phyloP scores from a whole-genome alignment of 2,888 invertebrate species.

The Philhelius pedissequus region DNA sequence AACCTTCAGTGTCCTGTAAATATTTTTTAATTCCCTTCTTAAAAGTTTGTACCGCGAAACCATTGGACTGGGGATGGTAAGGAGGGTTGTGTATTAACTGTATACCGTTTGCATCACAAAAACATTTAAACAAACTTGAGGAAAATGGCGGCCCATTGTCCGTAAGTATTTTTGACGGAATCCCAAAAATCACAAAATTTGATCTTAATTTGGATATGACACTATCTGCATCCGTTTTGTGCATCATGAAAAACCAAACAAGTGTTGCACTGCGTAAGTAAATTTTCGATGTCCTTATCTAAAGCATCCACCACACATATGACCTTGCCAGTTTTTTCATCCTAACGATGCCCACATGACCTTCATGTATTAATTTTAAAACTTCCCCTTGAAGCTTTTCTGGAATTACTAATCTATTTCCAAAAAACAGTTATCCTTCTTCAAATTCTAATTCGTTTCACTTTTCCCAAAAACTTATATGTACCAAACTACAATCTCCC shows the following conservation, averaged over 20 bases:
- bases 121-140: background rate
- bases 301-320: no score
- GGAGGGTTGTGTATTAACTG: background rate
- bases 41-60: constrained; percentile 8
- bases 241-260: background rate
- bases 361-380: no score
- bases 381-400: no score
- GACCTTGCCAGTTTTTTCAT: background rate
- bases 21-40: constrained; percentile 10
- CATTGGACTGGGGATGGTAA: constrained; percentile 17
- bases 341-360: no score
- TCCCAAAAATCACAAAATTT: background rate
- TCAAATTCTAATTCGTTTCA: no score
- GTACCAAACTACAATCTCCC: no score
- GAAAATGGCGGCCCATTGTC: constrained; percentile 16
- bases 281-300: background rate
- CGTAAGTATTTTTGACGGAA: background rate
- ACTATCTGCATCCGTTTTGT: background rate
- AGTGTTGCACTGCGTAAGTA: background rate
- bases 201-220: background rate
- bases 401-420: no score
- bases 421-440: no score
- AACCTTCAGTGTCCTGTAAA: background rate
- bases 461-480: no score
- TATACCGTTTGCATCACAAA: background rate